phyloP scores from a whole-genome alignment of 1,140 invertebrate genomes.

The Latrodectus geometricus region DNA sequence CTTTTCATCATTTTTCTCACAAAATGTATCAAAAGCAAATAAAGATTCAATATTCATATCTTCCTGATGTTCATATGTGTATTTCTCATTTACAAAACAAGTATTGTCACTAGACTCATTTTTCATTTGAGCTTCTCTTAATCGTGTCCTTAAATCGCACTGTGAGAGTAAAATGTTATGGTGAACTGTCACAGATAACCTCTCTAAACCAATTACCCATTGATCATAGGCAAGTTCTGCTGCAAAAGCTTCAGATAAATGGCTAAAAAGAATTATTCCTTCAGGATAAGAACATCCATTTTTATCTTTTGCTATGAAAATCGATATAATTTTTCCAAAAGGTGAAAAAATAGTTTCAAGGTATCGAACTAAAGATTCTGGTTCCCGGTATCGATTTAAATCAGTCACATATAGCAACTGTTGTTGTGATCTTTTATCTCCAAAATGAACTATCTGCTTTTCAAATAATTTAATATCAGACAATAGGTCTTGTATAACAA shows the following conservation, averaged over 20 bases:
- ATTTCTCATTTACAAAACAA: not conserved
- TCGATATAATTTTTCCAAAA: slow-evolving; percentile 50
- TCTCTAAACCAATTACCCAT: slow-evolving; percentile 33
- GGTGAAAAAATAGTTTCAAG: slow-evolving; percentile 41
- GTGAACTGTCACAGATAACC: slow-evolving; percentile 35
- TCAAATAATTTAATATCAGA: slow-evolving; percentile 54
- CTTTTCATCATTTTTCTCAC: too few relatives aligned
- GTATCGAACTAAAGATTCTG: not conserved
- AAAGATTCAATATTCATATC: not conserved
- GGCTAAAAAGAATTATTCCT: slow-evolving; percentile 43
- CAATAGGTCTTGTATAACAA: slow-evolving; percentile 34
- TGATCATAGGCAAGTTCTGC: slow-evolving; percentile 55
- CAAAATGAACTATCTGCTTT: slow-evolving; percentile 40
- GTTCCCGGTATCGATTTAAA: slow-evolving; percentile 15
- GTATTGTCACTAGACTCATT: not conserved
- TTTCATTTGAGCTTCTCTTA: slow-evolving; percentile 16
- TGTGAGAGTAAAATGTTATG: slow-evolving; percentile 52
- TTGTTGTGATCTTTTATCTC: slow-evolving; percentile 33
- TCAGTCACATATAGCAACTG: slow-evolving; percentile 46
- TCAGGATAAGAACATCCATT: slow-evolving; percentile 49
- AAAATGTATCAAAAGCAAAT: too few relatives aligned
- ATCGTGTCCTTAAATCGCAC: slow-evolving; percentile 40
- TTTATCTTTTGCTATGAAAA: slow-evolving; percentile 31
- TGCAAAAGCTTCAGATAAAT: slow-evolving; percentile 54
- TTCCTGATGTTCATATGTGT: not conserved